phyloP scores from a whole-genome alignment of 2,113 vertebrate species.

The Paedocypris sp. region DNA sequence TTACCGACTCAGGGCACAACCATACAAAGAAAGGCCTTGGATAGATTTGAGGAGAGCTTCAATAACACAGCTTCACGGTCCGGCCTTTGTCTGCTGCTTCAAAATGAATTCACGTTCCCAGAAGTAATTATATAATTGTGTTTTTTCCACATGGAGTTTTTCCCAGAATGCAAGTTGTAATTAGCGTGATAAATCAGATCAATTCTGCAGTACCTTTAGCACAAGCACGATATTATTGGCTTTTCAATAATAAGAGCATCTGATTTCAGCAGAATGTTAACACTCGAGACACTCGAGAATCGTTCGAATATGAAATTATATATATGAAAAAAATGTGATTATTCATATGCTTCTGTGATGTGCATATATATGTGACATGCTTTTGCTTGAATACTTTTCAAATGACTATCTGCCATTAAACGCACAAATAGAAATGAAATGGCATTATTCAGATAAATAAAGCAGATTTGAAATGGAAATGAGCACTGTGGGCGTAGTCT shows the following conservation, averaged over 20 bases:
- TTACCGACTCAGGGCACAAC: slow-evolving; percentile 52
- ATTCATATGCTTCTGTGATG: no score
- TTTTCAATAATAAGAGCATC: slow-evolving; percentile 7
- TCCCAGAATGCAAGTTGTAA: slow-evolving; percentile 35
- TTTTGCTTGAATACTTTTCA: no score
- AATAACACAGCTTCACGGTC: slow-evolving; percentile 49
- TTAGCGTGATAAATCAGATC: slow-evolving; percentile 41
- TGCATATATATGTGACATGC: no score
- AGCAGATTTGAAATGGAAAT: no score
- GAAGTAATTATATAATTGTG: slow-evolving; percentile 43
- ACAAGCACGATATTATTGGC: background rate
- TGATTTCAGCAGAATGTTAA: background rate
- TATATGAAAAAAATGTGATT: no score
- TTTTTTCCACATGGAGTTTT: slow-evolving; percentile 30
- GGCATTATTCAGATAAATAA: no score
- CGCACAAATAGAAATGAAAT: no score
- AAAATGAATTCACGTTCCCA: slow-evolving; percentile 52
- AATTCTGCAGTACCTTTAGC: slow-evolving; percentile 24
- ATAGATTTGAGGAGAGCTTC: slow-evolving; percentile 43
- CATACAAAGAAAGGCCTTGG: slow-evolving; percentile 55
- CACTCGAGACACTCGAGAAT: no score
- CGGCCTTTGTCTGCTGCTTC: slow-evolving; percentile 52
- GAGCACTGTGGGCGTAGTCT: no score
- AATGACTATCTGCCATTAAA: no score
- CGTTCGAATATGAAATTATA: no score